Evolutionary conservation across 2,888 invertebrate species (phyloP).

Genomic region (Dioctria rufipes): DNA sequence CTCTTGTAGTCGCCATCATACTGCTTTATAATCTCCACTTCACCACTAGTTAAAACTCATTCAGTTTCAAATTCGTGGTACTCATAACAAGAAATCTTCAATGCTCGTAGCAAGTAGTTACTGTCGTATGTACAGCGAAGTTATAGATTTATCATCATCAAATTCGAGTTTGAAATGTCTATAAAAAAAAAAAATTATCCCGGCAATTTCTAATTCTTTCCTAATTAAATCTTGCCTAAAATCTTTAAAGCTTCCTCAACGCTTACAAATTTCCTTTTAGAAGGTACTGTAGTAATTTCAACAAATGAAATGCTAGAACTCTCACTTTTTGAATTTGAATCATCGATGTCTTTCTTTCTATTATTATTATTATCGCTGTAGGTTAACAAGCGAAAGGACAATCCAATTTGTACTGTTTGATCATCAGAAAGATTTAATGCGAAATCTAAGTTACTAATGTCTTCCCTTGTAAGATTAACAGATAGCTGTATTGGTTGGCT

Average conservation of each 20-base stretch:
- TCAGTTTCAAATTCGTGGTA: constrained; percentile 12
- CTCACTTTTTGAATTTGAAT: neutral
- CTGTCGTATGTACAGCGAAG: constrained; percentile 36
- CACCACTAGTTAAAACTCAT: constrained; percentile 21
- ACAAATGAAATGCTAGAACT: neutral
- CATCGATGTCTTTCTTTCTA: neutral
- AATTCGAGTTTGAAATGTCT: constrained; percentile 42
- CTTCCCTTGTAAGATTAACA: neutral
- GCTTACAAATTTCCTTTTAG: constrained; percentile 33
- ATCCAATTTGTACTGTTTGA: neutral
- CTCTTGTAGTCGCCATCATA: constrained; percentile 22
- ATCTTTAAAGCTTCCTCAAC: constrained; percentile 37
- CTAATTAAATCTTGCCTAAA: constrained; percentile 42
- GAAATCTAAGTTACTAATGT: neutral
- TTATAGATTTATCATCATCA: constrained; percentile 44
- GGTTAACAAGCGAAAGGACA: neutral
- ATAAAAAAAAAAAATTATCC: constrained; percentile 41
- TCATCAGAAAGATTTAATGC: neutral
- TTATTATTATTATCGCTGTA: neutral
- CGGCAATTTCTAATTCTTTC: constrained; percentile 41
- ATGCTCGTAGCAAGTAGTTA: constrained; percentile 19
- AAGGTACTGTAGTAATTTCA: constrained; percentile 9
- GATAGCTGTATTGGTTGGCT: neutral
- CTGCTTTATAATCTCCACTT: constrained; percentile 34
- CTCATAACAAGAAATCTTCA: constrained; percentile 19